A percentile compares a stretch with the other conserved stretches of the same genome.
Conservation (phyloP, 2,888 invertebrate genomes). For the Caenorhabditis panamensis region DNA sequence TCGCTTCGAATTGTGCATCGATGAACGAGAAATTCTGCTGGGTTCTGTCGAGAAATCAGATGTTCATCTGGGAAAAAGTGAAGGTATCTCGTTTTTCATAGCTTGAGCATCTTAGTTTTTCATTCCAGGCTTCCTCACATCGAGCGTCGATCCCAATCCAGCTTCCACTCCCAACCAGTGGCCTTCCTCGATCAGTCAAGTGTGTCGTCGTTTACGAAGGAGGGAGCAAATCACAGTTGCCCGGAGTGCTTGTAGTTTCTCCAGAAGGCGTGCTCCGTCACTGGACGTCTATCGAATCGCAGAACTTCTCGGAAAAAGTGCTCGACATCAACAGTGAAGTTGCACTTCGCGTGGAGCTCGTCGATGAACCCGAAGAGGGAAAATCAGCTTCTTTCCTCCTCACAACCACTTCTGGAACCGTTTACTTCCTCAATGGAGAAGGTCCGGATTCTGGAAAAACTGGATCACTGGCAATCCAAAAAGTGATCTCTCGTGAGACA, state of each 20-base stretch:
- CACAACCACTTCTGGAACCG: slow-evolving; percentile 56
- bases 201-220: slow-evolving; percentile 58
- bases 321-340: slow-evolving; percentile 60
- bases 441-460: slow-evolving; percentile 18
- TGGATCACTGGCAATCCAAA: slow-evolving; percentile 22
- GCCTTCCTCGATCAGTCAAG: slow-evolving; percentile 47
- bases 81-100: too few species aligned
- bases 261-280: slow-evolving; percentile 63
- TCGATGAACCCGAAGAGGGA: slow-evolving; percentile 23
- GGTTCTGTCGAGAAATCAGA: slow-evolving; percentile 46
- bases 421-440: slow-evolving; percentile 43
- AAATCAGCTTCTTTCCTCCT: slow-evolving; percentile 45
- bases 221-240: slow-evolving; percentile 3
- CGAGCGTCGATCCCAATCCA: slow-evolving; percentile 36
- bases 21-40: slow-evolving; percentile 60
- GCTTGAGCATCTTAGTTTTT: background rate
- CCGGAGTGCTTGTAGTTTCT: slow-evolving; percentile 48
- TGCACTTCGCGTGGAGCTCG: slow-evolving; percentile 41
- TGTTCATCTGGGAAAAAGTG: slow-evolving; percentile 60
- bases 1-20: slow-evolving; percentile 45
- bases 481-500: slow-evolving; percentile 31
- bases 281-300: slow-evolving; percentile 42
- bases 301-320: slow-evolving; percentile 40
- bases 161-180: slow-evolving; percentile 51
- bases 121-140: slow-evolving; percentile 18